Conservation (phyloP, 2,113 vertebrate species). For the Manacus vitellinus region DNA sequence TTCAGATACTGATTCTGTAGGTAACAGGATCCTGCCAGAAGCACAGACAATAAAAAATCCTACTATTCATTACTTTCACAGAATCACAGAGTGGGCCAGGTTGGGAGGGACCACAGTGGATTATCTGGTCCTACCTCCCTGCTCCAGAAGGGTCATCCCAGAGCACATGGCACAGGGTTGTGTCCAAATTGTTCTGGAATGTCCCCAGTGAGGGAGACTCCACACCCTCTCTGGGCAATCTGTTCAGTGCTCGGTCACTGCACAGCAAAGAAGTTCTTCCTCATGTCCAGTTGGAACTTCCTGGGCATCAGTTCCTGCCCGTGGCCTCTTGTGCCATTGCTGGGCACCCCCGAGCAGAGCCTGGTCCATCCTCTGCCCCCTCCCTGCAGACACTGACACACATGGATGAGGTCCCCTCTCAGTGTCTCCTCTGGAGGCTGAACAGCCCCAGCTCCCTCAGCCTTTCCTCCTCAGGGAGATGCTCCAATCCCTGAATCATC, state of each 20-base stretch:
- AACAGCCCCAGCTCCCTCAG: too few relatives aligned
- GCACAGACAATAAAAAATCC: background rate
- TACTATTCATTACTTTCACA: background rate
- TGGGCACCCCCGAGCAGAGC: too few relatives aligned
- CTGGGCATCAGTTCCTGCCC: background rate
- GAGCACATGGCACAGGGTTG: background rate
- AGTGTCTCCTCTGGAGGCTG: too few relatives aligned
- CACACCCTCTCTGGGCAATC: background rate
- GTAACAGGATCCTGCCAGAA: background rate
- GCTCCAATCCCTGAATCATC: background rate
- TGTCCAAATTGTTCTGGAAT: rapidly evolving
- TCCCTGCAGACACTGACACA: too few relatives aligned
- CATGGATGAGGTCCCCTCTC: too few relatives aligned
- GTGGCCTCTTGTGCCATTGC: background rate
- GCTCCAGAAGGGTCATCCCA: background rate
- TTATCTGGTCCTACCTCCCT: rapidly evolving
- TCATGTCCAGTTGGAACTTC: background rate
- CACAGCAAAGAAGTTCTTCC: background rate
- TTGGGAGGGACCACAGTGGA: rapidly evolving
- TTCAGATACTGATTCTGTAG: background rate
- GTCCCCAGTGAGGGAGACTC: background rate
- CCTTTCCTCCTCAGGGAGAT: too few relatives aligned
- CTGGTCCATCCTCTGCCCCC: too few relatives aligned
- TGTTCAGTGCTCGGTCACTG: background rate
- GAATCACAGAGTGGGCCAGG: background rate